Conservation (phyloP, 1,140 invertebrate genomes). For the Drosophila nannoptera region DNA sequence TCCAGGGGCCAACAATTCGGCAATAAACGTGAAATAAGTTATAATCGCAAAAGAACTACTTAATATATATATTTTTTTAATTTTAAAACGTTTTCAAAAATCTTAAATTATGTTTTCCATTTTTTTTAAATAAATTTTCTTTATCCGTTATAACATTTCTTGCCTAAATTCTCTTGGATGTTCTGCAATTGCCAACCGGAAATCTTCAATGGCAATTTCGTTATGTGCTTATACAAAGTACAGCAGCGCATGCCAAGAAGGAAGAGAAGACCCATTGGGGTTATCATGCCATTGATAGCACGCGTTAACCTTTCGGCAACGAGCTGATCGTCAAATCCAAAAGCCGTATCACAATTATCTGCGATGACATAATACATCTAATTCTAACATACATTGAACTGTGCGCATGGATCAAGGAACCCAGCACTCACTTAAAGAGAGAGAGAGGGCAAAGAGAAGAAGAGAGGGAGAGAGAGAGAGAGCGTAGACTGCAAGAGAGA, state of each 20-base stretch:
- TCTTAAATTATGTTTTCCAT: too few relatives aligned
- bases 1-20: constrained; percentile 25
- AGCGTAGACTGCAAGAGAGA: too few relatives aligned
- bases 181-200: constrained; percentile 56
- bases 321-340: constrained; percentile 47
- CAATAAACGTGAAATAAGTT: background rate
- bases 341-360: constrained; percentile 32
- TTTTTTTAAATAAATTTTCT: too few relatives aligned
- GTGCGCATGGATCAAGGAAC: constrained; percentile 2
- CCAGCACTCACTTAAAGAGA: too few relatives aligned
- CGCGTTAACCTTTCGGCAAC: constrained; percentile 43
- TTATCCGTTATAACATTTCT: too few relatives aligned
- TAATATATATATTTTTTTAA: background rate
- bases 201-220: constrained; percentile 52
- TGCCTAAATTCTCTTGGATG: background rate
- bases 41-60: background rate
- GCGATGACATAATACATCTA: constrained; percentile 39
- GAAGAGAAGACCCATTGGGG: constrained; percentile 22
- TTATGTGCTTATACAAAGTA: constrained; percentile 9
- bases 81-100: too few relatives aligned
- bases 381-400: constrained; percentile 38
- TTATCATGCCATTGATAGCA: constrained; percentile 45
- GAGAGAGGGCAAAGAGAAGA: background rate
- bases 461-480: background rate
- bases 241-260: constrained; percentile 4